These are phyloP conservation scores for Drosophila nannoptera DNA, from an alignment of 1,140 invertebrate genomes.

Conservation along the genomic window DNA sequence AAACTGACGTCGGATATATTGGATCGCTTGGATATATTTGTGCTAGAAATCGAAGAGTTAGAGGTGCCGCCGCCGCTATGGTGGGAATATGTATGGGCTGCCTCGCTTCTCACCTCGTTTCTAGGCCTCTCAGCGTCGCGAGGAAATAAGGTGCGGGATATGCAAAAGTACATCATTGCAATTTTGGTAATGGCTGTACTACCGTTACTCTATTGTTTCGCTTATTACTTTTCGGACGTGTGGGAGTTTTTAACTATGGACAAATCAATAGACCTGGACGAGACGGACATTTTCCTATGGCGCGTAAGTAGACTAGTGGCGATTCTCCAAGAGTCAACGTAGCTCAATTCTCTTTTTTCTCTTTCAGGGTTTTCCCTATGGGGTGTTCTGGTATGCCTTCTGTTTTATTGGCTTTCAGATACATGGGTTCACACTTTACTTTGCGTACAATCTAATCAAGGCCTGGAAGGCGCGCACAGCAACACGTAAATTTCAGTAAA, in stretches of 20 bases:
- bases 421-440: constrained; percentile 93
- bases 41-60: constrained; percentile 95
- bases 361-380: constrained; percentile 92
- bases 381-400: constrained; percentile 96
- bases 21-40: constrained; percentile 94
- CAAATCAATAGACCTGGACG: constrained; percentile 82
- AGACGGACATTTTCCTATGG: constrained; percentile 86
- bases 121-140: constrained; percentile 91
- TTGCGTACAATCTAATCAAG: constrained; percentile 90
- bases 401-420: constrained; percentile 93
- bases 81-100: constrained; percentile 97
- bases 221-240: constrained; percentile 92
- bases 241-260: constrained; percentile 87
- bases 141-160: constrained; percentile 87
- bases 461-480: constrained; percentile 91
- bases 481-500: constrained; percentile 79
- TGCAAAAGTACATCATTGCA: constrained; percentile 91
- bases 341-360: constrained; percentile 38
- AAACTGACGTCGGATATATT: constrained; percentile 95
- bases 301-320: constrained; percentile 82
- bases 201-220: constrained; percentile 89
- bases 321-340: background rate
- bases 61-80: constrained; percentile 88
- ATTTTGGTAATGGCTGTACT: constrained; percentile 88
- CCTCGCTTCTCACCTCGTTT: constrained; percentile 91